phyloP scores from a whole-genome alignment of 2,888 invertebrate genomes.

The Aproaerema taeniolella region DNA sequence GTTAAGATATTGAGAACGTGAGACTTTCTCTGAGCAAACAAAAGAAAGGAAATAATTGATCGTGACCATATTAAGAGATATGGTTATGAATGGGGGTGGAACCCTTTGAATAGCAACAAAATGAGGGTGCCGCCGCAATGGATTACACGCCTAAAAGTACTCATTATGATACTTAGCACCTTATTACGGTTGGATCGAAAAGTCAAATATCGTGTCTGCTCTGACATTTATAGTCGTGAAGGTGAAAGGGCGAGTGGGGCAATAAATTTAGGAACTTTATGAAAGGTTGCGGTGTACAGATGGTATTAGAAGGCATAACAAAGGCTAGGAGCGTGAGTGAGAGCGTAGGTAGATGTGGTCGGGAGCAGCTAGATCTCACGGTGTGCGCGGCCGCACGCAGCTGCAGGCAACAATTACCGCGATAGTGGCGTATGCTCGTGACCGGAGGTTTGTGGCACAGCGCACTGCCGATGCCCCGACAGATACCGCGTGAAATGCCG shows the following conservation, averaged over 20 bases:
- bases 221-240: slow-evolving; percentile 38
- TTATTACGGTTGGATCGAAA: slow-evolving; percentile 53
- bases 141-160: slow-evolving; percentile 61
- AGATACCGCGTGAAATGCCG: slow-evolving; percentile 72
- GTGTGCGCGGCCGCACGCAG: slow-evolving; percentile 51
- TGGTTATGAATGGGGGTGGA: slow-evolving; percentile 46
- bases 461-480: slow-evolving; percentile 59
- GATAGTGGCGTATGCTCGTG: slow-evolving; percentile 69
- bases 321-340: slow-evolving; percentile 21
- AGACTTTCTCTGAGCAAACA: slow-evolving; percentile 33
- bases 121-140: slow-evolving; percentile 45
- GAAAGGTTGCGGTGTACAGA: slow-evolving; percentile 17
- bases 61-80: slow-evolving; percentile 29
- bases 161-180: slow-evolving; percentile 57
- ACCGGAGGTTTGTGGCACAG: slow-evolving; percentile 63
- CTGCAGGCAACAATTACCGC: slow-evolving; percentile 67
- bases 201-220: slow-evolving; percentile 43
- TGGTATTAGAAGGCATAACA: slow-evolving; percentile 15
- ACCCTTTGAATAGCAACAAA: slow-evolving; percentile 36
- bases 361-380: slow-evolving; percentile 39
- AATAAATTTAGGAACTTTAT: slow-evolving; percentile 17
- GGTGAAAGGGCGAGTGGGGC: slow-evolving; percentile 32
- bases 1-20: slow-evolving; percentile 28
- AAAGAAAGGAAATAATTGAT: slow-evolving; percentile 26
- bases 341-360: slow-evolving; percentile 23